Base-by-base conservation (phyloP, 92 coral and sea anemone genomes). In the Diadumene lineata region DNA sequence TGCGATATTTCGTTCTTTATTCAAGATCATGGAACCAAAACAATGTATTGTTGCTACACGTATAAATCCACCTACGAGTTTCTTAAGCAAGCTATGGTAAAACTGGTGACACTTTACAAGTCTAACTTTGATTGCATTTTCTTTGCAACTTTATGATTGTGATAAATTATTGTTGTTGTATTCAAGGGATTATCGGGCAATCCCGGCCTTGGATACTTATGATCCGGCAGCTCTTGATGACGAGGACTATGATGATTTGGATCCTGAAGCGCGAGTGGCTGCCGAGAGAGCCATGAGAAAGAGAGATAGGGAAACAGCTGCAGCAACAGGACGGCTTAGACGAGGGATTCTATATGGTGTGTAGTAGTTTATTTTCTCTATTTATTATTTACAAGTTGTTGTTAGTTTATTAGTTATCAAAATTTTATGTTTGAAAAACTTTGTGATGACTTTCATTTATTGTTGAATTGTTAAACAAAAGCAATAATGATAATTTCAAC, bases 211-310 rank as follows among this genome's bases (percentile, higher is more conserved):
- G 64, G 98, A 94, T 76, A 90, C 80, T 17, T 94, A 94, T 74
- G 98, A 94, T 22, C 82, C 91, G 24, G 85, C 92, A 27, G 96
- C 68, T 6, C 83, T 88, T 17, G 87, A 84, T 25, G 91, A 94
- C 29, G 98, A 94, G 1, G 97, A 91, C 16, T 94, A 86, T 82
- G 98, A 92, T 72, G 92, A 91, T 15, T 48, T 94, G 84, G 92
- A 75, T 1, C 97, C 97, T 19, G 98, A 92, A 13, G 93, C 83
- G 0, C 80, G 98, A 56, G 78, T 76, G 22, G 98, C 86, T 17
- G 98, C 98, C 0, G 98, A 94, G 65, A 80, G 94, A 64, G 81
- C 79, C 15, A 94, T 94, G 98, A 86, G 97, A 32, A 94, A 89
- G 76, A 84, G 98, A 31, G 98, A 94, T 50, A 61, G 98, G 19